Evolutionary conservation across 2,888 invertebrate species (phyloP), one percentile per base, ranked within the genome.

Genomic region (Drosophila vallismaia): DNA sequence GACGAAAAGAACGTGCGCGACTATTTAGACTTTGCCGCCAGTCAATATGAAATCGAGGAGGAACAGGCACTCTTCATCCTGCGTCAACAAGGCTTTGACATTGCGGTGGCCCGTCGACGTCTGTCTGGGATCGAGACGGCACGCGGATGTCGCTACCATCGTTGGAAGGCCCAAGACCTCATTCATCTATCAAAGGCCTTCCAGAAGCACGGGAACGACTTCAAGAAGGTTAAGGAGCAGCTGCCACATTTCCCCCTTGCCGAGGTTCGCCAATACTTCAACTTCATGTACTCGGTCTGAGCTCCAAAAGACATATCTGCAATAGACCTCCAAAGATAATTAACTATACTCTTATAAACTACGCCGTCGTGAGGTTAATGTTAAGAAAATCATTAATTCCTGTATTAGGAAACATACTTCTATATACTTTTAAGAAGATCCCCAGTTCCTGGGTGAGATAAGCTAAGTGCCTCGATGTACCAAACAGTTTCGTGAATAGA

Each of bases 151-250:
- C 54, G 38, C 29, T 69, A 40, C 6, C 69, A 56, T 44, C 57
- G 50, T 29, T 68, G 58, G 64, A 67, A 48, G 28, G 64, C 57
- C 6, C 19, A 48, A 12, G 69, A 68, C 26, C 29, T 60, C 6
- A 19, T 70, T 10, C 42, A 24, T 7, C 33, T 69, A 3, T 50
- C 70, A 0, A 36, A 28, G 29, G 45, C 60, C n/a, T 58, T 59
- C 29, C 7, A n/a, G 7, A 5, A 31, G n/a, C 46, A 67, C 10
- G 64, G 64, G 1, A 14, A 26, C 10, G 46, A 67, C 26, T 66
- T 36, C n/a, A 36, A 36, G 3, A 64, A 67, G 38, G 38, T 67
- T 3, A 36, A 12, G 9, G 7, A 66, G 26, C n/a, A 26, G 44
- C 8, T 64, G 7, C 64, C 64, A 0, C 64, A 64, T 12, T 29